Percentiles rank a stretch among this genome's conserved stretches.
Evolutionary conservation across 2,888 invertebrate species (phyloP).

Genomic region (Deilephila porcellus): DNA sequence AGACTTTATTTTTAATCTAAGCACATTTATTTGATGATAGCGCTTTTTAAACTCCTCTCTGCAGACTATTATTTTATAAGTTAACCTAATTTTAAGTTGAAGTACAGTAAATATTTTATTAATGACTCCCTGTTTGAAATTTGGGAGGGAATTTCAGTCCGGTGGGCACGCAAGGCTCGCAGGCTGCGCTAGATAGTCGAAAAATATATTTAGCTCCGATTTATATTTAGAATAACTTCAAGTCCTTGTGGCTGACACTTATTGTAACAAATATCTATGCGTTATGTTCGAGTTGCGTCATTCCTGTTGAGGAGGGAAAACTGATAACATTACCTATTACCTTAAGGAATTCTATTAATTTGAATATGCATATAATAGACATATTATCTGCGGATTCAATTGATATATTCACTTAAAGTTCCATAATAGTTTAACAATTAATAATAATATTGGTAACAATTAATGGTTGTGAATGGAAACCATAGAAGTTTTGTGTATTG

Average conservation of each 20-base stretch:
- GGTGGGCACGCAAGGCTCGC: background rate
- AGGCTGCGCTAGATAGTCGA: background rate
- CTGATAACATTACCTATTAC: too few species aligned
- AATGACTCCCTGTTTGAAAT: background rate
- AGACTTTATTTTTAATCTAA: conserved; percentile 35
- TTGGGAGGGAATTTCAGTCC: background rate
- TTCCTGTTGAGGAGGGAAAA: background rate
- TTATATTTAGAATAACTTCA: background rate
- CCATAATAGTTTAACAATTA: too few species aligned
- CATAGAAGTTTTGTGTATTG: too few species aligned
- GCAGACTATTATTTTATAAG: background rate
- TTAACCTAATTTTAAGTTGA: background rate
- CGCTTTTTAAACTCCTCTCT: background rate
- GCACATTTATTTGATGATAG: background rate
- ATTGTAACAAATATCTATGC: background rate
- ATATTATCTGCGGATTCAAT: too few species aligned
- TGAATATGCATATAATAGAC: too few species aligned
- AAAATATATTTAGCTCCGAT: background rate
- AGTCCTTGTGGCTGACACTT: background rate
- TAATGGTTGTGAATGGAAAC: too few species aligned
- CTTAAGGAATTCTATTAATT: too few species aligned
- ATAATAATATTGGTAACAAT: too few species aligned
- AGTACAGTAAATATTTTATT: background rate
- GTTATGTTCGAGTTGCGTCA: background rate
- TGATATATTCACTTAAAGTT: too few species aligned